Conservation (phyloP, 2,113 vertebrate species). For the Macrotus californicus region DNA sequence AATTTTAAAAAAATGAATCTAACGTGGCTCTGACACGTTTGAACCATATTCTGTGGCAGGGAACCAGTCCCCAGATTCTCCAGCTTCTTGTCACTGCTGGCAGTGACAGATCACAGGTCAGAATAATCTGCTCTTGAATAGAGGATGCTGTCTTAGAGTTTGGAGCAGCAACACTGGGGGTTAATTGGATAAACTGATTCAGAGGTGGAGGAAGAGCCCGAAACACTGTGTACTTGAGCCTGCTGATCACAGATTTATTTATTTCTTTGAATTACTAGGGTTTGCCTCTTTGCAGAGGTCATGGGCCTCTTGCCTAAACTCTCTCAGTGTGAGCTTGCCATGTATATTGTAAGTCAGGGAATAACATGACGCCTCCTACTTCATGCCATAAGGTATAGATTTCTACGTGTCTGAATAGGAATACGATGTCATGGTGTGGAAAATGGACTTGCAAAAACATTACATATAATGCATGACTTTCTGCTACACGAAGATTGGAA, state of each 20-base stretch:
- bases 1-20: neutral
- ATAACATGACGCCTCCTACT: neutral
- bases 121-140: conserved; percentile 72
- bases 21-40: rapidly evolving
- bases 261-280: neutral
- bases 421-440: neutral
- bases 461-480: neutral
- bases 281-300: neutral
- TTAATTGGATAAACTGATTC: conserved; percentile 67
- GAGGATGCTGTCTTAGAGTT: conserved; percentile 44
- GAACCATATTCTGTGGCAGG: neutral
- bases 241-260: neutral
- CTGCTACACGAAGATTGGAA: neutral
- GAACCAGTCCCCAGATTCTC: neutral
- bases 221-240: neutral
- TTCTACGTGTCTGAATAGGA: neutral
- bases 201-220: neutral
- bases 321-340: neutral
- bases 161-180: conserved; percentile 8
- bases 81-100: neutral
- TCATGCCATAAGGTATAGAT: neutral
- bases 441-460: neutral
- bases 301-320: neutral
- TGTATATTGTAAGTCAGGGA: neutral
- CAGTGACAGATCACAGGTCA: conserved; percentile 73